These are phyloP conservation scores for Trichoplusia ni DNA, from an alignment of 1,140 invertebrate species.

Conservation along the genomic window DNA sequence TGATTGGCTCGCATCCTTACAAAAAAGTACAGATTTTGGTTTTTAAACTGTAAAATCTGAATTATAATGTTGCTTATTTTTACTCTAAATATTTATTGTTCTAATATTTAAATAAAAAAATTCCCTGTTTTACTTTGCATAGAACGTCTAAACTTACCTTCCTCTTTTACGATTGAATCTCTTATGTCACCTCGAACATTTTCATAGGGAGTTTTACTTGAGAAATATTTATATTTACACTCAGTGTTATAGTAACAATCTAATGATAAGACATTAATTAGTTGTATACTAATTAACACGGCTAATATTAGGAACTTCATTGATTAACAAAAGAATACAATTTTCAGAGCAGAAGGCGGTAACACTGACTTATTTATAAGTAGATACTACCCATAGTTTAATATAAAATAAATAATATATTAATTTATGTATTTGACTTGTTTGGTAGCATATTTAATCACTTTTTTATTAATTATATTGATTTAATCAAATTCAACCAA, in stretches of 20 bases:
- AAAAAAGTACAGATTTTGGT: not conserved
- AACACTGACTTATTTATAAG: too few relatives aligned
- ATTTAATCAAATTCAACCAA: too few relatives aligned
- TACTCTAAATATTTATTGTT: too few relatives aligned
- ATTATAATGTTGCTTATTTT: too few relatives aligned
- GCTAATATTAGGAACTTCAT: not conserved
- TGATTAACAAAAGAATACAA: not conserved
- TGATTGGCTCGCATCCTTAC: not conserved
- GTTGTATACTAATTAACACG: not conserved
- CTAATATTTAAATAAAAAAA: not conserved
- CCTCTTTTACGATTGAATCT: constrained; percentile 6
- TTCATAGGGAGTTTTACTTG: constrained; percentile 20
- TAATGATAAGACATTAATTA: not conserved
- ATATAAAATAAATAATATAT: too few relatives aligned
- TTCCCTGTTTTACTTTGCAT: too few relatives aligned
- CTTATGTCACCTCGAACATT: constrained; percentile 23
- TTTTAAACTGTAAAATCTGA: too few relatives aligned
- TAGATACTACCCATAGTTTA: too few relatives aligned
- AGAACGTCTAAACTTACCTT: constrained; percentile 23
- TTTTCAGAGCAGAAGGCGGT: too few relatives aligned
- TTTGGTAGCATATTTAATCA: too few relatives aligned
- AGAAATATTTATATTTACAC: constrained; percentile 13
- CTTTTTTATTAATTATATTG: too few relatives aligned
- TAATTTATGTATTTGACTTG: too few relatives aligned
- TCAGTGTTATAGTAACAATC: constrained; percentile 2